Base-by-base conservation (phyloP, 2,113 vertebrate genomes). In the Marmota flaviventris region DNA sequence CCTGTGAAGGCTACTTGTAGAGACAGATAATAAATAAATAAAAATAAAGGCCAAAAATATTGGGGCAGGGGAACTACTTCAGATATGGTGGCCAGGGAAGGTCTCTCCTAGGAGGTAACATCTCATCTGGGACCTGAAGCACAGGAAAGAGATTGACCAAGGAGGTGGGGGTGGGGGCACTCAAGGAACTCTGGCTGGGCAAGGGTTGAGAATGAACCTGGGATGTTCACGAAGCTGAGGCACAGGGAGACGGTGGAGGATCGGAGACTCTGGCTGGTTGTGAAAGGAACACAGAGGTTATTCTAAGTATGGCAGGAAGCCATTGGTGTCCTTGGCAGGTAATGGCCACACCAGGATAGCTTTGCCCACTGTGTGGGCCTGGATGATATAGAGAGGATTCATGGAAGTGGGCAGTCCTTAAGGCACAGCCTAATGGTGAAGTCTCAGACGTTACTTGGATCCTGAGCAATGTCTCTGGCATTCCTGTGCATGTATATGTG, bases 221-320 rank as follows among this genome's bases (percentile, higher is more conserved):
- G 29, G 63, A 34, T 18, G 10, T 3, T 42, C 48, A 65, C 51
- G 32, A 73, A 37, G 67, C 56, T n/a, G 13, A 63, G 11, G 42
- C 25, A 22, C 56, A 22, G 1, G 32, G 5, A 17, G 7, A 69
- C 4, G 39, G 2, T 0, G 0, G 12, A 6, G 3, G 14, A 25
- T 11, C 58, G 1, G 20, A 6, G 18, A 61, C 3, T 67, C 72
- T 17, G 5, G n/a, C 8, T 32, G 25, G 48, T 14, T 0, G 0
- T 13, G 22, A 65, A 53, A 75, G 69, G 53, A 20, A 6, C 77
- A 22, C 29, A 56, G 56, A 39, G 37, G 37, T 25, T 56, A 42
- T 7, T 63, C 17, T 13, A 27, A 42, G 61, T 27, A 20, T 24
- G 65, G n/a, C 4, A 20, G 67, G 78, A 96, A 91, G 85, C 20